Evolutionary conservation across 2,888 invertebrate species (phyloP), one percentile per base, ranked within the genome.

Genomic region (Bhutanitis thaidina): DNA sequence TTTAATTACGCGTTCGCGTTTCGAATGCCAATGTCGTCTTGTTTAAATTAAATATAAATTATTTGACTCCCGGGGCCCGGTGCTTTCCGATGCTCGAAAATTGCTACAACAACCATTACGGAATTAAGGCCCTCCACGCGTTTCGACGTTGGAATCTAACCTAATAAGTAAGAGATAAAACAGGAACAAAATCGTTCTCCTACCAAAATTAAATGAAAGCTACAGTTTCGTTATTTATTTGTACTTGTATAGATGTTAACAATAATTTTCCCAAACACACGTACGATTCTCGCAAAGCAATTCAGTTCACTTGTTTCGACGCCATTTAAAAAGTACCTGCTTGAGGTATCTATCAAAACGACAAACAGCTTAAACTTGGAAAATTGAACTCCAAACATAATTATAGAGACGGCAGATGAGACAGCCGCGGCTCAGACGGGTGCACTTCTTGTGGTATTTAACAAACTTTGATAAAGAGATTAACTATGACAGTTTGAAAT

Each of bases 41-140:
- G 87, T 87, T 88, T 88, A 88, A 88, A 88, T 88, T 88, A 88
- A 88, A 87, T 88, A 88, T 89, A 89, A 89, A 89, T 89, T 89
- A 89, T 88, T 85, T 84, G 77, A 47, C 83, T 82, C 78, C 85
- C 83, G 83, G 84, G 82, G 80, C 81, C 80, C 76, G 76, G 74
- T 77, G 82, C 77, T 75, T 71, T 77, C 74, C 76, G 73, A 80
- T 77, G 82, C 79, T 80, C 83, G 80, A 80, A 76, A 80, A 80
- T 74, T 75, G 77, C 74, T 71, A 82, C 81, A 84, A 85, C 82
- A 86, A 83, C 79, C 70, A 76, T 75, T 76, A 51, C 56, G 57
- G 56, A 61, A 60, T 60, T 43, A 41, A 38, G 27, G 47, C 46
- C 37, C 43, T 37, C 43, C 40, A 45, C 52, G 52, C 34, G 46